Base-by-base conservation (phyloP, 2,888 invertebrate species). In the Diplolepis rosae region DNA sequence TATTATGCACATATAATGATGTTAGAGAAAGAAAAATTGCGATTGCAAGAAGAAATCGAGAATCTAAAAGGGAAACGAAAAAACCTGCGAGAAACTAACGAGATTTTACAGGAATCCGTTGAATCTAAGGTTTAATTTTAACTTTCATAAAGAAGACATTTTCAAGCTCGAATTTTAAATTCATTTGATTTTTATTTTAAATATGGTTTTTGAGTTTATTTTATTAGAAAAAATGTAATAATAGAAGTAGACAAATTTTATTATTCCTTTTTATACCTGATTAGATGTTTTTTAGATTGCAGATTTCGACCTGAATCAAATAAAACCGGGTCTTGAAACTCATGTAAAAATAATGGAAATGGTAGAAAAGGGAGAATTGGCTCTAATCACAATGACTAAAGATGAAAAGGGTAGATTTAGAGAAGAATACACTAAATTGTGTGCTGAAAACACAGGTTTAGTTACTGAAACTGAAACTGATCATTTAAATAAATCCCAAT, bases 341-440 rank as follows among this genome's bases (percentile, higher is more conserved):
- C 56, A 56, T 18, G 22, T 56, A 22, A 56, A 35, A 56, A 56
- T 56, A 56, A 56, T 56, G 56, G 56, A 56, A 56, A 32, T 56
- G 32, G 56, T 56, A 13, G 56, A 56, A 35, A 56, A 35, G 5
- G 56, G 56, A 15, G 56, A 35, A 35, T 35, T 56, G 22, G 32
- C 56, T 13, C 22, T 56, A 5, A 22, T 56, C 4, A 56, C 35
- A 1, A 56, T 56, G 56, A 56, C 56, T 0, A 56, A 56, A 22
- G 56, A 56, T 32, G 56, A 56, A 56, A 56, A 56, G 30, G 35
- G 30, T 56, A 54, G 35, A 18, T 68, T 52, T 11, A 68, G 56
- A 24, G 56, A 42, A 22, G 50, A 66, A 48, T 66, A 48, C 6
- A 50, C 28, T 24, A 11, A 45, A 45, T 35, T 65, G n/a, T 65